These are phyloP conservation scores for Phengaris alcon DNA, from an alignment of 2,888 invertebrate genomes.

Conservation along the genomic window DNA sequence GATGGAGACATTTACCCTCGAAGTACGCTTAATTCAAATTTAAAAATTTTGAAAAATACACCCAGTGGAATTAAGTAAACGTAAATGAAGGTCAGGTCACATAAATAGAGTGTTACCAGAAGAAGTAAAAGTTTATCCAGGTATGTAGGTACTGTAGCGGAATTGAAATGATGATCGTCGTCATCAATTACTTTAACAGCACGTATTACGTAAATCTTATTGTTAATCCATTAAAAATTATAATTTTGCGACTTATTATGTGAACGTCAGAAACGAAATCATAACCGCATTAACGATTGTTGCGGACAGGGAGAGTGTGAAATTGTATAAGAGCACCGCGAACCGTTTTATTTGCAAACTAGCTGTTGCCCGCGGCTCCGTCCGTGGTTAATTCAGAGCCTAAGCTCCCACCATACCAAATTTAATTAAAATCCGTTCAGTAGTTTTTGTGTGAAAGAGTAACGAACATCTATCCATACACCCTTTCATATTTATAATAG, in stretches of 20 bases:
- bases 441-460: no score
- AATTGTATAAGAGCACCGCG: conserved; percentile 24
- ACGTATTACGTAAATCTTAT: neutral
- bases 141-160: neutral
- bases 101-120: neutral
- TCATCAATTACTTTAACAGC: neutral
- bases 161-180: neutral
- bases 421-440: no score
- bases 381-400: no score
- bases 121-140: neutral
- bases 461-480: no score
- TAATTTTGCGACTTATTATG: conserved; percentile 13
- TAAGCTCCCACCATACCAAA: no score
- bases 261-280: conserved; percentile 26
- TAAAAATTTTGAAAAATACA: neutral
- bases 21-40: neutral
- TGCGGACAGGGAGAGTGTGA: conserved; percentile 28
- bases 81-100: neutral
- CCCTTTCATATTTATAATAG: no score
- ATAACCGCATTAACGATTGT: conserved; percentile 19
- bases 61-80: neutral
- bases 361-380: no score
- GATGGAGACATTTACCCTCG: neutral
- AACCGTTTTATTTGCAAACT: conserved; percentile 7
- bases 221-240: neutral